phyloP scores from a whole-genome alignment of 2,797 vertebrate genomes.

The Anguilla pacifica region DNA sequence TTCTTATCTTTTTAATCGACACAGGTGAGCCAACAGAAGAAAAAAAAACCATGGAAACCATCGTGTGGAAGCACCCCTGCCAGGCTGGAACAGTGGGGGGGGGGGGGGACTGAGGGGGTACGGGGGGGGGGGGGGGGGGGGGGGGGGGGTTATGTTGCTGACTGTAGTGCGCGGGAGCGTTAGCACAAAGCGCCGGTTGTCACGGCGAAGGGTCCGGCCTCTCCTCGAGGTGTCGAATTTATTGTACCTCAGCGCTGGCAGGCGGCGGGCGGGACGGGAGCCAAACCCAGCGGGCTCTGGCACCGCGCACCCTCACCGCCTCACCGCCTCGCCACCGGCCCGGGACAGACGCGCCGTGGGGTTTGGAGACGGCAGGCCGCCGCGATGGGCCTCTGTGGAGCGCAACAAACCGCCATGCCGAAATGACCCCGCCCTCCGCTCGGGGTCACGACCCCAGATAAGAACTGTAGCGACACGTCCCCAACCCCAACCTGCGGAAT shows the following conservation, averaged over 20 bases:
- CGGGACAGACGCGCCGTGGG: slow-evolving; percentile 59
- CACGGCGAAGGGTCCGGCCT: slow-evolving; percentile 74
- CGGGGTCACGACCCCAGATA: too few relatives aligned
- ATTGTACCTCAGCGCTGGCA: slow-evolving; percentile 80
- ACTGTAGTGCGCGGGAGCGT: slow-evolving; percentile 74
- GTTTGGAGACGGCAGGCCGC: slow-evolving; percentile 52
- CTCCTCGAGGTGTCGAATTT: slow-evolving; percentile 82
- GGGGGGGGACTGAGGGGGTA: too few relatives aligned
- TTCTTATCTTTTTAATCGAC: too few relatives aligned
- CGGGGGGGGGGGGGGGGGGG: too few relatives aligned
- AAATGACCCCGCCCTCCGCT: slow-evolving; percentile 22
- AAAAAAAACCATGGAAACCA: slow-evolving; percentile 32
- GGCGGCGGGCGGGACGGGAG: slow-evolving; percentile 68
- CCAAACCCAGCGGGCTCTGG: slow-evolving; percentile 80
- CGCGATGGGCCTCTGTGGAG: slow-evolving; percentile 53
- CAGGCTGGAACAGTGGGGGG: too few relatives aligned
- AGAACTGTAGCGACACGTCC: too few relatives aligned
- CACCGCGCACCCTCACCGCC: slow-evolving; percentile 63
- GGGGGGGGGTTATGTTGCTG: slow-evolving; percentile 82
- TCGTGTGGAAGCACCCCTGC: slow-evolving; percentile 37
- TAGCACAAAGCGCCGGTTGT: slow-evolving; percentile 83
- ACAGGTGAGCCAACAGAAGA: too few relatives aligned
- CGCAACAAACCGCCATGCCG: slow-evolving; percentile 53
- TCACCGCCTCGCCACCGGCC: slow-evolving; percentile 73
- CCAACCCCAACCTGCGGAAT: too few relatives aligned